Base-by-base conservation (phyloP, 2,888 invertebrate species). In the Rotaria socialis region DNA sequence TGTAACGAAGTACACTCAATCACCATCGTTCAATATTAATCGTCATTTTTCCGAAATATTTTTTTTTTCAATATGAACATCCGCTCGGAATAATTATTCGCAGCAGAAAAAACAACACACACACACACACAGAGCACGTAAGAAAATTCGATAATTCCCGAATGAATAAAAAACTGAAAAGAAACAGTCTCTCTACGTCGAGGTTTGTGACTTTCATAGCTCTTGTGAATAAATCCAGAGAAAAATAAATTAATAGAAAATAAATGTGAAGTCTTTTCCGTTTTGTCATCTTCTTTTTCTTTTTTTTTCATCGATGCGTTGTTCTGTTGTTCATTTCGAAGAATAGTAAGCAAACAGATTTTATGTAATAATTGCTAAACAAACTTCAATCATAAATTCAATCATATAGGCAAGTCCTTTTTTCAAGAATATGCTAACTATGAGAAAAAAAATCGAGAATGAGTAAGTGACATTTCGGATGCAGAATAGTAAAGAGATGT, bases 401-500 rank as follows among this genome's bases (percentile, higher is more conserved):
- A 67, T 67, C 67, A 67, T 35, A 67, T 27, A 67, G 5, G 35
- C 35, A 67, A 67, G 35, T 67, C 67, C 16, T 19, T 19, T 35
- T 27, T 19, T 35, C 19, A 67, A 35, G 67, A 67, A 67, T 16
- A 35, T 35, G 19, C 67, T 35, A 35, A 8, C 35, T 67, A 67
- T 19, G 67, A 67, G 35, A 16, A 67, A 35, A 67, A 67, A 16
- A 67, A 67, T 67, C 27, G 35, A 67, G 67, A 41, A 67, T 67
- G 27, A 67, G 35, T 67, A 27, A 67, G 67, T 35, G 67, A 35
- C 67, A 67, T 67, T 67, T 67, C 67, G 67, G 67, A 67, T 41
- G 67, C 14, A 67, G 35, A 67, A 67, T 67, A 67, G 67, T 67
- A 67, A 67, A 67, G 67, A 67, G 67, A 67, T 67, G 67, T 19